Base-by-base conservation (phyloP, 2,113 vertebrate genomes). In the Barnardius zonarius region DNA sequence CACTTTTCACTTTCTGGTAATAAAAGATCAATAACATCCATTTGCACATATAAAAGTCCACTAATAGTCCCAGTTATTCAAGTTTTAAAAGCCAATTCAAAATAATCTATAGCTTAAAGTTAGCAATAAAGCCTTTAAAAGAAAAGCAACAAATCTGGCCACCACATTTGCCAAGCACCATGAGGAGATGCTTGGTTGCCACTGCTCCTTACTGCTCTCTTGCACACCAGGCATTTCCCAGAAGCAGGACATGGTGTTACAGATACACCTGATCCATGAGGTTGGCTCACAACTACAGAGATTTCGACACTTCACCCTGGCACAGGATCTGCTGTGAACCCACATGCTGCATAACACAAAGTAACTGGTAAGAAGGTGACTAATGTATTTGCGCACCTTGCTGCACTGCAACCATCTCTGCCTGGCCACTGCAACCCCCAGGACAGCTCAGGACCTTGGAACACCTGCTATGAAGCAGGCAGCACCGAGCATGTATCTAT, bases 291-390 rank as follows among this genome's bases (percentile, higher is more conserved):
- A 75, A 25, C 79, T 23, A 79, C 24, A 15, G 48, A 23, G 69
- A 37, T 84, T 64, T 75, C 0, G 0, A 75, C 46, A 69, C 41
- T 83, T 68, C 20, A 62, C 11, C 30, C 0, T 0, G 14, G 24
- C 66, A 46, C 9, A 4, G 19, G 30, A 83, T 64, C n/a, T 44
- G 39, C 59, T 70, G 39, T 10, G 28, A 37, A 51, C 33, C 22
- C n/a, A 44, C 0, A 2, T 52, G 14, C 43, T 51, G 44, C 9
- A 4, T 18, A 73, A 86, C 33, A 75, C 39, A 10, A 35, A 87
- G 67, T 14, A 57, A 62, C 25, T 24, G 41, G 18, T n/a, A 54
- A 78, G 49, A 30, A 59, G 43, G 17, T 20, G 19, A 41, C 43
- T 20, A 31, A 12, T 7, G 6, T 12, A 77, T 31, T 7, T 31